These are phyloP conservation scores for Zalophus californianus DNA, from an alignment of 2,797 vertebrate genomes.

Conservation along the genomic window DNA sequence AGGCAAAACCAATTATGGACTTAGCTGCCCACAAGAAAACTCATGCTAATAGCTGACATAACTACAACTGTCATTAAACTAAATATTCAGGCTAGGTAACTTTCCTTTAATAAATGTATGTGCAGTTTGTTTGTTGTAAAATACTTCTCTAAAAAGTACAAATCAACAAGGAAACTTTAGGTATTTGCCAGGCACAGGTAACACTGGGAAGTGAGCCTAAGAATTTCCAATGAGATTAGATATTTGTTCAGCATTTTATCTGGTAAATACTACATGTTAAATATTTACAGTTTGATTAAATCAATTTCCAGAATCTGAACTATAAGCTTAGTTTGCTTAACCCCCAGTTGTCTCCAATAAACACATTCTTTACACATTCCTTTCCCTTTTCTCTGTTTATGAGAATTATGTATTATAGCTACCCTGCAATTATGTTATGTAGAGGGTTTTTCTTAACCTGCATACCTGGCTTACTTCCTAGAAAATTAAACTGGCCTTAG, in stretches of 20 bases:
- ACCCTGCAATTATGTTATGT: neutral
- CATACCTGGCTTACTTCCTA: neutral
- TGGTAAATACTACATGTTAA: conserved; percentile 70
- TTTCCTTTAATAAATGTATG: conserved; percentile 25
- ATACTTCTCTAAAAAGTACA: conserved; percentile 57
- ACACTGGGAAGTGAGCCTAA: conserved; percentile 21
- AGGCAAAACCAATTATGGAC: neutral
- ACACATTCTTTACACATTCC: conserved; percentile 50
- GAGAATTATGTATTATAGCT: conserved; percentile 24
- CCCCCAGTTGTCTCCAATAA: conserved; percentile 10
- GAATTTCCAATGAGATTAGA: conserved; percentile 45
- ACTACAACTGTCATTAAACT: neutral
- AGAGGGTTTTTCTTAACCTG: conserved; percentile 1
- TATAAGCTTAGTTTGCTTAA: conserved; percentile 68
- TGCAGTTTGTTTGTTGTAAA: conserved; percentile 12
- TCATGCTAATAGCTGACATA: neutral
- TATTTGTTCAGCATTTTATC: conserved; percentile 62
- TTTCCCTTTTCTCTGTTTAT: conserved; percentile 33
- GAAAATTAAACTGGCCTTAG: conserved; percentile 46
- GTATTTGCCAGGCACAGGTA: conserved; percentile 39
- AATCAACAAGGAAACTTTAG: conserved; percentile 12
- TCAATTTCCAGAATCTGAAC: conserved; percentile 63
- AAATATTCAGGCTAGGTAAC: neutral
- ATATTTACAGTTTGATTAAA: conserved; percentile 77
- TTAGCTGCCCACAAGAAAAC: conserved; percentile 1